Evolutionary conservation across 1,140 invertebrate species (phyloP), one percentile per base, ranked within the genome.

Genomic region (Triops longicaudatus): DNA sequence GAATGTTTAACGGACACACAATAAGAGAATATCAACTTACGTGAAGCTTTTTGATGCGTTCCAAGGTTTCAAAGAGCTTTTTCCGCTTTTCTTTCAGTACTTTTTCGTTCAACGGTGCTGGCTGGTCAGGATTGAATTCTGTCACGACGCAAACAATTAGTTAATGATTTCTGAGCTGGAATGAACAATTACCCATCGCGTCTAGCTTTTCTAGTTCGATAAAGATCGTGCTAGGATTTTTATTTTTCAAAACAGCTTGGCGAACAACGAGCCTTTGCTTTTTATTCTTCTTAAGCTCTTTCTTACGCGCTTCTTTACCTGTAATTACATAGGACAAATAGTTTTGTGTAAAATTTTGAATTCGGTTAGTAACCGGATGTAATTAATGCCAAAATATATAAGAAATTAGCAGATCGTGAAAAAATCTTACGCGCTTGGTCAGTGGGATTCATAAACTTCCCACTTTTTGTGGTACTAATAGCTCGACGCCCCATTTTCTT

Each of bases 401-500:
- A 44, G 50, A 72, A 1, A 73, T 73, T 11, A 12, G 37, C 44
- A 73, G 78, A 75, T 73, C 17, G n/a, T 6, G 71, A 42, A 83
- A 80, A 79, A 78, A 79, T 79, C 94, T 93, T 91, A 96, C 95
- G 87, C 77, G 96, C 96, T 91, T 98, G 96, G 86, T 99, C 97
- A 6, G 96, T 98, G 27, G 97, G 97, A 87, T 99, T 98, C 96
- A 98, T 98, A 82, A 97, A 98, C 90, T 98, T 98, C 83, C 97
- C 97, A 96, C 96, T 98, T 88, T 98, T 98, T 37, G 97, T 98
- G 90, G 95, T 97, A 87, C 97, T 98, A 81, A 98, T 98, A 73
- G 95, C 97, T 80, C 96, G 88, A 79, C 95, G 89, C 75, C 96
- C 96, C 96, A 98, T 98, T 81, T 88, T 92, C n/a, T 79, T 71